Base-by-base conservation (phyloP, 2,888 invertebrate genomes). In the Ormyrus nitidulus region DNA sequence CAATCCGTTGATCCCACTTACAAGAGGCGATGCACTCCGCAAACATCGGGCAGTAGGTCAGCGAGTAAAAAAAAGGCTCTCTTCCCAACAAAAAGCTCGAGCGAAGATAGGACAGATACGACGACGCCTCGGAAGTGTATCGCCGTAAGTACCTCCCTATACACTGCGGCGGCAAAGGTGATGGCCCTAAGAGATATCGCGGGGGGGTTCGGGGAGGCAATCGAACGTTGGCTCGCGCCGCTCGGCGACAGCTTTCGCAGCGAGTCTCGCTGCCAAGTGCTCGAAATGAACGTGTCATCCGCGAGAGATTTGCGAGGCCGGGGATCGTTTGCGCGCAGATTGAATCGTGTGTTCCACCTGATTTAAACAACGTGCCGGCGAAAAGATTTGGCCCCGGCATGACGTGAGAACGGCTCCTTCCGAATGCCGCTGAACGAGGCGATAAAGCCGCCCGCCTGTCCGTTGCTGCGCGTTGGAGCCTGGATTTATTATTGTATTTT, bases 131-230 rank as follows among this genome's bases (percentile, higher is more conserved):
- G 51, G 34, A 11, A 54, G 13, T 44, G 53, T 62, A 51, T 64
- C 13, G 53, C 1, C 19, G 19, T 19, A 19, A 19, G 19, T 19
- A 19, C 19, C 1, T 19, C 19, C 19, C 19, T 19, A 2, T 19
- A 19, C 19, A 19, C 19, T 19, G 19, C 19, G 46, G 11, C 8
- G 19, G 51, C 53, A 48, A 70, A 64, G 56, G 8, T 64, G 77
- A 77, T 77, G 77, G 13, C 64, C 58, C 56, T 64, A 70, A 70
- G 56, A 70, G 64, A 77, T 70, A 70, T 9, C 44, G 34, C 48
- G 51, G 54, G 53, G 19, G 19, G 19, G 0, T 13, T 13, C 13
- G 19, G 19, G 19, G 19, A 19, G 19, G 19, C 19, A 61, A 75
- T 68, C 68, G 75, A 68, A 75, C 59, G 48, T 19, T 46, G 46